A percentile compares a stretch with the other conserved stretches of the same genome.
Conservation (phyloP, 1,140 invertebrate genomes). For the Pinna nobilis region DNA sequence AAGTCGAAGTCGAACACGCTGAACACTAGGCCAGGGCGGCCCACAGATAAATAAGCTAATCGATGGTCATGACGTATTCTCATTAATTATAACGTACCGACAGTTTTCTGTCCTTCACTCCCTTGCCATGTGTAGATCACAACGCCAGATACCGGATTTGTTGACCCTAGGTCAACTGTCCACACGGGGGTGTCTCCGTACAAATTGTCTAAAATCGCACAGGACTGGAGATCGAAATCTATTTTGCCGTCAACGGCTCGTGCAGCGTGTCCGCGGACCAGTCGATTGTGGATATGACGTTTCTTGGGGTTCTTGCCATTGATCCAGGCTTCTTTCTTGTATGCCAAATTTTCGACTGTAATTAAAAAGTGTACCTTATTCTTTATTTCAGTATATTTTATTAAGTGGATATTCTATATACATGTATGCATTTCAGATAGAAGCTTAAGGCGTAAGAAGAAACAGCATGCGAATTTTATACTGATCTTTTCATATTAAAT, state of each 20-base stretch:
- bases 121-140: conserved; percentile 78
- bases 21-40: too few relatives aligned
- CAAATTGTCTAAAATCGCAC: conserved; percentile 79
- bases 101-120: conserved; percentile 73
- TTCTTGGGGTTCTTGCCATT: conserved; percentile 78
- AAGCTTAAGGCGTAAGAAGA: too few relatives aligned
- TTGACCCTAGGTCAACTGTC: conserved; percentile 78
- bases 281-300: conserved; percentile 66
- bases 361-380: too few relatives aligned
- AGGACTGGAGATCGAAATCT: conserved; percentile 73
- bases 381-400: too few relatives aligned
- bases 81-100: too few relatives aligned
- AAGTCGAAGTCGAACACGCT: too few relatives aligned
- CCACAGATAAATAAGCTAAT: too few relatives aligned
- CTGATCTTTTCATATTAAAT: too few relatives aligned
- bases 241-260: conserved; percentile 77
- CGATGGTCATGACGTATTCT: too few relatives aligned
- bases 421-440: too few relatives aligned
- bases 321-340: conserved; percentile 77
- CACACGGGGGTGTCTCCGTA: conserved; percentile 78
- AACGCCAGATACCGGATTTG: conserved; percentile 75
- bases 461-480: too few relatives aligned
- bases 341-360: conserved; percentile 79
- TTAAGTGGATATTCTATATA: too few relatives aligned
- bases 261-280: conserved; percentile 72